A percentile compares a stretch with the other conserved stretches of the same genome.
phyloP scores from a whole-genome alignment of 2,113 vertebrate species.

The Sander vitreus region DNA sequence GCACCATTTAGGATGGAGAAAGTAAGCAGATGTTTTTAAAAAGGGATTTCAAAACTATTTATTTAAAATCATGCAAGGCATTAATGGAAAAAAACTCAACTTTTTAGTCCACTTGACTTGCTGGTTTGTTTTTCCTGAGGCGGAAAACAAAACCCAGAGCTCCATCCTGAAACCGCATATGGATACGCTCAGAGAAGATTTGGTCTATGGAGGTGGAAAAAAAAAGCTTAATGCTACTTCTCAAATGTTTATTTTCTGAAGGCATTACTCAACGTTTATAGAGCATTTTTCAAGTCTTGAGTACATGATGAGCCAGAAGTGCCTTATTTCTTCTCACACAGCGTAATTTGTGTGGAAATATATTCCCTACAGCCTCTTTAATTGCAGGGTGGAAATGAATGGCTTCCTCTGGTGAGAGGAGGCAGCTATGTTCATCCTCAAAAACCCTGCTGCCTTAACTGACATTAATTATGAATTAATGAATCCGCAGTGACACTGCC shows the following conservation, averaged over 20 bases:
- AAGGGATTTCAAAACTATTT: slow-evolving; percentile 32
- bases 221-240: slow-evolving; percentile 37
- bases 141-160: slow-evolving; percentile 48
- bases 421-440: slow-evolving; percentile 46
- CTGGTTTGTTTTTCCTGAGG: slow-evolving; percentile 57
- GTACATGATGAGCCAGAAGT: slow-evolving; percentile 40
- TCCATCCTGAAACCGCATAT: slow-evolving; percentile 42
- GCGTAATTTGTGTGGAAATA: slow-evolving; percentile 52
- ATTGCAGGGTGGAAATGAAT: slow-evolving; percentile 66
- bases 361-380: slow-evolving; percentile 59
- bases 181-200: slow-evolving; percentile 51
- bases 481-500: slow-evolving; percentile 31
- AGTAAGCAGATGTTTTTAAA: slow-evolving; percentile 21
- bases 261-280: slow-evolving; percentile 53
- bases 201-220: slow-evolving; percentile 14
- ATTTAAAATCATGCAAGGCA: slow-evolving; percentile 22
- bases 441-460: slow-evolving; percentile 35
- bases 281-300: slow-evolving; percentile 48
- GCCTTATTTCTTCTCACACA: slow-evolving; percentile 44
- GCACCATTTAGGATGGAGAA: background rate
- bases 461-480: slow-evolving; percentile 59
- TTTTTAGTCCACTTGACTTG: slow-evolving; percentile 56
- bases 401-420: slow-evolving; percentile 62
- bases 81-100: slow-evolving; percentile 54
- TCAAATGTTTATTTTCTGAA: slow-evolving; percentile 68